A percentile compares a stretch with the other conserved stretches of the same genome.
Evolutionary conservation across 2,888 invertebrate genomes (phyloP).

Genomic region (Petrolisthes manimaculis): DNA sequence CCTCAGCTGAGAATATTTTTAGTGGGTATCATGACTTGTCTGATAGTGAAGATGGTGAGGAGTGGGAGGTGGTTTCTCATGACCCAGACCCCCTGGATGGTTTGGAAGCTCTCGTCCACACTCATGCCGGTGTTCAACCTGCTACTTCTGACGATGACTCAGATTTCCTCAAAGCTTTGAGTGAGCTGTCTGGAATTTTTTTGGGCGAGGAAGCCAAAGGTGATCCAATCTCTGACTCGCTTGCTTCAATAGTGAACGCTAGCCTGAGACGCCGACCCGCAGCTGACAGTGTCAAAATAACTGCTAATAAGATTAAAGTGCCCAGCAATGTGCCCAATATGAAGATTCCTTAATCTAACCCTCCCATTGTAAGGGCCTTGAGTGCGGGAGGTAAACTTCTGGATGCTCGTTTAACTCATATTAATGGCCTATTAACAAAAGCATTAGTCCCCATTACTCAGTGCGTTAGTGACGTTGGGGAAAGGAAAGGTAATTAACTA

Average conservation of each 20-base stretch:
- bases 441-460: constrained; percentile 9
- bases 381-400: not conserved
- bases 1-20: not conserved
- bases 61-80: not conserved
- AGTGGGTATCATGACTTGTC: constrained; percentile 9
- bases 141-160: not conserved
- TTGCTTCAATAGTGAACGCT: constrained; percentile 5
- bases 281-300: not conserved
- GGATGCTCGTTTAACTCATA: not conserved
- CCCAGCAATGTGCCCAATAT: constrained; percentile 14
- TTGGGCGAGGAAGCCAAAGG: constrained; percentile 4
- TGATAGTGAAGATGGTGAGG: not conserved
- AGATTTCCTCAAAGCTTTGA: not conserved
- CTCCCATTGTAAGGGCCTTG: not conserved
- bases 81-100: constrained; percentile 1
- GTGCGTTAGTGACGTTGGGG: constrained; percentile 3
- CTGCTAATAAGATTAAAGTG: not conserved
- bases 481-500: not conserved
- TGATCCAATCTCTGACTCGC: not conserved
- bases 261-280: constrained; percentile 2
- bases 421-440: not conserved
- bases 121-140: not conserved
- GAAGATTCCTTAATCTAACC: not conserved
- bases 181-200: not conserved
- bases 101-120: constrained; percentile 6